phyloP scores from a whole-genome alignment of 2,888 invertebrate genomes.

The Mesorhabditis spiculigera region DNA sequence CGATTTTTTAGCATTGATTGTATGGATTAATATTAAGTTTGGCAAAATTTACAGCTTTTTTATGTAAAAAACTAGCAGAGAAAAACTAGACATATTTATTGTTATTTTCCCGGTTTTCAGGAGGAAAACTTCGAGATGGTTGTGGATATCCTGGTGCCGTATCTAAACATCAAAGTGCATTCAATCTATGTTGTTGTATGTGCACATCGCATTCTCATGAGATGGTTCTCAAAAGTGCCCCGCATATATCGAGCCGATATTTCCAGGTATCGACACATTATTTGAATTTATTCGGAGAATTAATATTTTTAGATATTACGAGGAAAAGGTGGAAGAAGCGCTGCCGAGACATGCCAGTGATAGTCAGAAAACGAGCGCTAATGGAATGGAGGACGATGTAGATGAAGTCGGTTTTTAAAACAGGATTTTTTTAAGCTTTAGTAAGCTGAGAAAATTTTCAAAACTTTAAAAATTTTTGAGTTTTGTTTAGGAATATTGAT shows the following conservation, averaged over 20 bases:
- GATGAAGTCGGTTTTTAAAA: too few species aligned
- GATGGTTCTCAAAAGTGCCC: constrained; percentile 78
- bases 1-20: too few species aligned
- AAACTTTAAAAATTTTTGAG: too few species aligned
- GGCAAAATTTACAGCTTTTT: too few species aligned
- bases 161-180: constrained; percentile 86
- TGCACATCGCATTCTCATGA: constrained; percentile 91
- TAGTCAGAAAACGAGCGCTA: background rate
- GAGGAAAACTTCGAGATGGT: constrained; percentile 65
- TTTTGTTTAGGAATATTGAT: too few species aligned
- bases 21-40: too few species aligned
- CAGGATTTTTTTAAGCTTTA: too few species aligned
- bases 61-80: too few species aligned
- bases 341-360: background rate
- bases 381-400: background rate
- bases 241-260: background rate
- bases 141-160: constrained; percentile 89
- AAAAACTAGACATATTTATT: too few species aligned
- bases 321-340: background rate
- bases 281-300: constrained; percentile 64
- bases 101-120: too few species aligned
- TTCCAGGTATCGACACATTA: background rate
- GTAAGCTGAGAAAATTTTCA: too few species aligned
- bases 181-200: constrained; percentile 91
- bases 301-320: background rate